Evolutionary conservation across 2,113 vertebrate genomes (phyloP).

Genomic region (Andinoacara biseriatus): DNA sequence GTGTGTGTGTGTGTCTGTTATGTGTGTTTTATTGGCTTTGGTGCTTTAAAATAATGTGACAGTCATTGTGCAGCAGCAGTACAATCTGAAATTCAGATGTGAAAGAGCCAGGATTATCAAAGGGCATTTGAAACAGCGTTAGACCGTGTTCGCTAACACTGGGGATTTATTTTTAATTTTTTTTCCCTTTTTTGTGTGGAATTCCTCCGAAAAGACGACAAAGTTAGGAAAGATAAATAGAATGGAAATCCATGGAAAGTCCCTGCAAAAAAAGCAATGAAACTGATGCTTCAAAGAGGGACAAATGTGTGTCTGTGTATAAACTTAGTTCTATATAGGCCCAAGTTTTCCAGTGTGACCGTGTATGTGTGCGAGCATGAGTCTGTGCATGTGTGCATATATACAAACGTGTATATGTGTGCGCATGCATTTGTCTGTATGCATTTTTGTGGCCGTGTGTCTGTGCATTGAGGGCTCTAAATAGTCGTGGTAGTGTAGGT

Average conservation of each 20-base stretch:
- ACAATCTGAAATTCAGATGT: constrained; percentile 59
- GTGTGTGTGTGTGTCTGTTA: constrained; percentile 10
- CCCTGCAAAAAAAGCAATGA: constrained; percentile 77
- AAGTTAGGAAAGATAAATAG: constrained; percentile 81
- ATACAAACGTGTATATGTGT: constrained; percentile 28
- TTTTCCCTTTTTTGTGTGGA: constrained; percentile 66
- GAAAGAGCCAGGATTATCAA: constrained; percentile 50
- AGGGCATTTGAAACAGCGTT: constrained; percentile 42
- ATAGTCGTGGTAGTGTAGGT: constrained; percentile 79
- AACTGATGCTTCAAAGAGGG: constrained; percentile 62
- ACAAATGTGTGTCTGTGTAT: constrained; percentile 50
- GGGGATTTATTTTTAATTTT: constrained; percentile 68
- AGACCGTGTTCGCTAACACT: constrained; percentile 56
- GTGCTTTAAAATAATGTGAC: constrained; percentile 25
- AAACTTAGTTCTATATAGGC: constrained; percentile 42
- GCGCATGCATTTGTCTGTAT: constrained; percentile 32
- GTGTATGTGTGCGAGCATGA: constrained; percentile 14
- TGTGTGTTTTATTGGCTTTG: constrained; percentile 17
- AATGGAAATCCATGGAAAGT: constrained; percentile 79
- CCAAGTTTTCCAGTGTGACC: constrained; percentile 40
- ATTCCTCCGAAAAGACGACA: constrained; percentile 77
- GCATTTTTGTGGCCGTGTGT: constrained; percentile 59
- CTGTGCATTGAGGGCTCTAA: constrained; percentile 66
- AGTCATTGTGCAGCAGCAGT: constrained; percentile 7
- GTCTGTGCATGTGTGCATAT: constrained; percentile 25